These are phyloP conservation scores for Otocyon megalotis DNA, from an alignment of 2,113 vertebrate genomes.

Conservation along the genomic window DNA sequence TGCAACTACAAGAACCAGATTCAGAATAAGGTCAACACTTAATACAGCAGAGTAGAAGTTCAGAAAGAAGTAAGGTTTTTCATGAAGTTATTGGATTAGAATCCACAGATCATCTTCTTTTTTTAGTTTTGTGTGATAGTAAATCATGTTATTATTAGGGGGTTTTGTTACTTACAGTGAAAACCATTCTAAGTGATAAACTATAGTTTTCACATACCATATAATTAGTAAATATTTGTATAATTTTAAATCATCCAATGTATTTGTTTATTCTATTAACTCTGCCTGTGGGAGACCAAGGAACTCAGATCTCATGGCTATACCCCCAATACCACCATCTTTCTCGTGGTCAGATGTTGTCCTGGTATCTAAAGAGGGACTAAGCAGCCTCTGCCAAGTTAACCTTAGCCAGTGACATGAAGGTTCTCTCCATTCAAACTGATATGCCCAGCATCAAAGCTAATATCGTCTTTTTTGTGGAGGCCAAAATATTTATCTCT, in stretches of 20 bases:
- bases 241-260: background rate
- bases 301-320: background rate
- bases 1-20: background rate
- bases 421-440: background rate
- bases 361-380: background rate
- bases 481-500: slow-evolving; percentile 46
- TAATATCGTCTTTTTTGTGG: background rate
- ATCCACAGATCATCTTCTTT: background rate
- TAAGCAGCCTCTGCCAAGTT: background rate
- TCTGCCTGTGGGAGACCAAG: background rate
- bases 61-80: background rate
- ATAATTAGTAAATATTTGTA: slow-evolving; percentile 5
- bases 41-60: background rate
- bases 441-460: background rate
- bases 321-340: background rate
- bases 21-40: background rate
- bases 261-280: background rate
- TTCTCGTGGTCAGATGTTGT: background rate
- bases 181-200: background rate
- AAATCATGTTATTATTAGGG: background rate
- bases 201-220: background rate
- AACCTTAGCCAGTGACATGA: background rate
- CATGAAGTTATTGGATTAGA: background rate
- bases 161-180: background rate
- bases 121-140: background rate